Evolutionary conservation across 2,113 vertebrate genomes (phyloP), one percentile per base, ranked within the genome.

Genomic region (Falco punctatus): DNA sequence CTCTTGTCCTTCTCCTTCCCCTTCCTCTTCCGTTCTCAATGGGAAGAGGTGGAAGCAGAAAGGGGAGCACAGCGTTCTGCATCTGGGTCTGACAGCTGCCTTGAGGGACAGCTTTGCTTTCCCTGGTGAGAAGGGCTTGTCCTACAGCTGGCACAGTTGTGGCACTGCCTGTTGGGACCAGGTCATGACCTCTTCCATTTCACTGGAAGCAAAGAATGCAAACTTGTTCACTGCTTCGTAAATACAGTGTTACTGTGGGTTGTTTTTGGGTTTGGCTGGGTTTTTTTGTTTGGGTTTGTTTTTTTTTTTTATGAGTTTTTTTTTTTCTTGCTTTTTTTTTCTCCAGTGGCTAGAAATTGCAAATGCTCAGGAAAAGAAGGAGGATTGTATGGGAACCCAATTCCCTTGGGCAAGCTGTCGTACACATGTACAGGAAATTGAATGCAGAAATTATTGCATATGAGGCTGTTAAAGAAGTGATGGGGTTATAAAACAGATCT

Each of bases 371-470:
- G 61, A 85, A 92, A 95, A 95, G 70, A 70, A 92, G 42, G 27
- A 58, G 16, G 38, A 80, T 28, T 90, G n/a, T 55, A 77, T 51
- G 62, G 48, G 88, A 96, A 84, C 77, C 51, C 33, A 59, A 24
- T 84, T 97, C 96, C 88, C 92, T 79, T 93, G 95, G 90, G 93
- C 12, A 48, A 90, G 65, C 49, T 95, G 94, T 97, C 58, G 40
- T 96, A 96, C 96, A 96, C 81, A 94, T 97, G 97, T 97, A 97
- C 95, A 97, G 97, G 97, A 98, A 98, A 97, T 98, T 96, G 96
- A 96, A 97, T 74, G 91, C 95, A 98, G 96, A 96, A 96, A 98
- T 96, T 97, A 97, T 91, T 96, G 86, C 92, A 96, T 70, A 54
- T 1, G 6, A 92, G 86, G 72, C 86, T 94, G 96, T 97, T 96